phyloP scores from a whole-genome alignment of 2,888 invertebrate genomes.

The Melieria omissa region DNA sequence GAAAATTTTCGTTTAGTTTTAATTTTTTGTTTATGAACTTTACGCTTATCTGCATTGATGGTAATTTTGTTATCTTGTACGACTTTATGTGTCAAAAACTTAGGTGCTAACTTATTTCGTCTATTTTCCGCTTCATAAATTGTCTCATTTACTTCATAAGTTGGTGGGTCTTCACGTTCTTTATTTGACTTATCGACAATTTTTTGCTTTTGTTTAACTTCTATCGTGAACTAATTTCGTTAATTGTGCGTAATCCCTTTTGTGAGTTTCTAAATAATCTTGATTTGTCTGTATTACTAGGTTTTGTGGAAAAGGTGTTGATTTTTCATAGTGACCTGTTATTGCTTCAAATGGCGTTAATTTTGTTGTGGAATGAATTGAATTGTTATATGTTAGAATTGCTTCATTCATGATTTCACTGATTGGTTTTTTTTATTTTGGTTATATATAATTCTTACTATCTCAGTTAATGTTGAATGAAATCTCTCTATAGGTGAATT shows the following conservation, averaged over 20 bases:
- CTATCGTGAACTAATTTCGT: neutral
- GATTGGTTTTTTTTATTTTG: conserved; percentile 29
- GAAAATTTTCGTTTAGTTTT: no score
- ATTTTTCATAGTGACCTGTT: conserved; percentile 28
- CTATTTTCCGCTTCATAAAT: no score
- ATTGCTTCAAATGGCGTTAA: conserved; percentile 36
- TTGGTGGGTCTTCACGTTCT: no score
- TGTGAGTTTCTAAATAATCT: conserved; percentile 15
- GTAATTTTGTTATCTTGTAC: no score
- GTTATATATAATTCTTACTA: conserved; percentile 35
- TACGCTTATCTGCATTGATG: no score
- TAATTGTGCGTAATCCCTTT: neutral
- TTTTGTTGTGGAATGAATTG: conserved; percentile 33
- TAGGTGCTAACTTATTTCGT: no score
- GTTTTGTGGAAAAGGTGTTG: neutral
- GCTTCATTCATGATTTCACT: conserved; percentile 37
- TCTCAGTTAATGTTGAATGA: conserved; percentile 38
- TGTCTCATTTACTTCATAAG: no score
- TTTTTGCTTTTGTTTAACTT: neutral
- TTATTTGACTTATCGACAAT: no score
- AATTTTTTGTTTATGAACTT: no score
- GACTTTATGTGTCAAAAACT: no score
- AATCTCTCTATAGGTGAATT: conserved; percentile 40
- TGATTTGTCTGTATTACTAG: neutral
- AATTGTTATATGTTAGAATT: conserved; percentile 25